Conservation (phyloP, 2,113 vertebrate species). For the Neolamprologus kungweensis region DNA sequence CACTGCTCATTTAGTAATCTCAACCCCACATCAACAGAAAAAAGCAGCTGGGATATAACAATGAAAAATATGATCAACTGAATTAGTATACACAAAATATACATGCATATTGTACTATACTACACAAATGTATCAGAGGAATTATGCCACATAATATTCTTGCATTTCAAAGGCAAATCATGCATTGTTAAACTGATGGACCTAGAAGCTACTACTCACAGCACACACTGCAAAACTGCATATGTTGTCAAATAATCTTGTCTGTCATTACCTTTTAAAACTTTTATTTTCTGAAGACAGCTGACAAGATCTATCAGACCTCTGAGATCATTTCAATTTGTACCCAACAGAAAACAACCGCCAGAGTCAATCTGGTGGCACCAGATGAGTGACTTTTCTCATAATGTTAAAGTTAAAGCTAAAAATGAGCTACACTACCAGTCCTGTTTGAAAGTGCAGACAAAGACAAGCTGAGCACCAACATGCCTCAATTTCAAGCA, state of each 20-base stretch:
- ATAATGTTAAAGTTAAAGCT: neutral
- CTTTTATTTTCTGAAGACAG: neutral
- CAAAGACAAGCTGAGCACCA: neutral
- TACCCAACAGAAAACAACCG: neutral
- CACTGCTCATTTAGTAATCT: constrained; percentile 72
- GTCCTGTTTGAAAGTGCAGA: neutral
- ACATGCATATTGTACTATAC: neutral
- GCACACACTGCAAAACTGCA: neutral
- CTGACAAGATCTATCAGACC: neutral
- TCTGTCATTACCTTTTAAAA: neutral
- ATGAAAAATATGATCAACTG: neutral
- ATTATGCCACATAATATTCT: neutral
- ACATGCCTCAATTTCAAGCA: neutral
- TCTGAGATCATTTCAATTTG: neutral
- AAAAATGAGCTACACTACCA: neutral
- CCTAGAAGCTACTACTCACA: neutral
- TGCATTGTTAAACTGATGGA: neutral
- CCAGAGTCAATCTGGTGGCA: neutral
- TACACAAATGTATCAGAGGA: neutral
- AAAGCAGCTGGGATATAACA: neutral
- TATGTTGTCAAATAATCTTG: neutral
- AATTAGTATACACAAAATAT: neutral
- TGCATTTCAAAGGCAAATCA: neutral
- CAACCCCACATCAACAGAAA: constrained; percentile 43
- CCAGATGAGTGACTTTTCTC: neutral